These are phyloP conservation scores for Microplitis mediator DNA, from an alignment of 1,140 invertebrate genomes.

Conservation along the genomic window DNA sequence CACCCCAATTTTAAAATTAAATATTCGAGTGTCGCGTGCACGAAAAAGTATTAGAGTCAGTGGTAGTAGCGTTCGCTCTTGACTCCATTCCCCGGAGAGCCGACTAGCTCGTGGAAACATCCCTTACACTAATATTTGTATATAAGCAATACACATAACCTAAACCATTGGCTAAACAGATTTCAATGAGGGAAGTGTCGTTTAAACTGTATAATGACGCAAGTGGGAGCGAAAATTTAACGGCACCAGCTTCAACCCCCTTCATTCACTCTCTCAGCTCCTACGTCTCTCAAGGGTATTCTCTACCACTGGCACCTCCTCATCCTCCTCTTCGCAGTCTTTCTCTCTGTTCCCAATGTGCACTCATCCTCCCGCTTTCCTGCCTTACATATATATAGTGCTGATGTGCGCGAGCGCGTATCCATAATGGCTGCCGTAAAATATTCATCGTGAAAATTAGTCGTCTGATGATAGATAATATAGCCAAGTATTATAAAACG, in stretches of 20 bases:
- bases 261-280: neutral
- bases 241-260: conserved; percentile 8
- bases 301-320: neutral
- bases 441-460: conserved; percentile 54
- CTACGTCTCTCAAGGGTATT: neutral
- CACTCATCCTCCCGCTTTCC: neutral
- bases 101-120: neutral
- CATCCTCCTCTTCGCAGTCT: neutral
- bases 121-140: neutral
- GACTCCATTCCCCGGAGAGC: neutral
- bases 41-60: neutral
- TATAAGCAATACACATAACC: neutral
- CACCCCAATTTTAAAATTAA: neutral
- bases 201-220: conserved; percentile 29
- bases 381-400: neutral
- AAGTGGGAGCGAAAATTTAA: conserved; percentile 13
- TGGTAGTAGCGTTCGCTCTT: too few species aligned
- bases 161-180: conserved; percentile 17
- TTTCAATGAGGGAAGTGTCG: conserved; percentile 25
- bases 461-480: conserved; percentile 46
- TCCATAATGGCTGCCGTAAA: conserved; percentile 51
- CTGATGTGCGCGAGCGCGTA: conserved; percentile 6
- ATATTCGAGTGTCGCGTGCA: neutral
- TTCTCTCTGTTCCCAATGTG: neutral
- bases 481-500: too few species aligned